phyloP scores from a whole-genome alignment of 2,797 vertebrate species.

The Limnodromus scolopaceus region DNA sequence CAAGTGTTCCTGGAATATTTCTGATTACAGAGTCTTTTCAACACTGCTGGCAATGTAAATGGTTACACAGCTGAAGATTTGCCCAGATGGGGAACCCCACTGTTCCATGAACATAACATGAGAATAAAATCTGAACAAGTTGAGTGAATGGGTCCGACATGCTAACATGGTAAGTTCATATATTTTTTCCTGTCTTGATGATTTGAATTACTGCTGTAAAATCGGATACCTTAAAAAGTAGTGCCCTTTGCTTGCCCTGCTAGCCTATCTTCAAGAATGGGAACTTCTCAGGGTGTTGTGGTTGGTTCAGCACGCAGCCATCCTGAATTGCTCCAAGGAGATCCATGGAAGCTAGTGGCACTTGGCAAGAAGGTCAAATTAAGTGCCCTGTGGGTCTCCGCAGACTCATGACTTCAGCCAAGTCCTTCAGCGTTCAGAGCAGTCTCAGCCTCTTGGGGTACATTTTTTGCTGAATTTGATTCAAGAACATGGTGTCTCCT shows the following conservation, averaged over 20 bases:
- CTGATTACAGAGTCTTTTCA: conserved; percentile 10
- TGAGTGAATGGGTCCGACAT: background rate
- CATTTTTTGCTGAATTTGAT: background rate
- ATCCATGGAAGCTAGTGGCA: background rate
- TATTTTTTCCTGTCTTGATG: background rate
- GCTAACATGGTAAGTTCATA: background rate
- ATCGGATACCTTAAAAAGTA: background rate
- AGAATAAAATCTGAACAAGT: background rate
- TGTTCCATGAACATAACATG: background rate
- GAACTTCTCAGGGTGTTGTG: background rate
- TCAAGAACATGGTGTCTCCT: background rate
- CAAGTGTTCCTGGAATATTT: background rate
- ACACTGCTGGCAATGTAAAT: background rate
- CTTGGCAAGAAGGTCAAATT: background rate
- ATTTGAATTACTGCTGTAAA: background rate
- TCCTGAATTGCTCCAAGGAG: background rate
- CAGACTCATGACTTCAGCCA: background rate
- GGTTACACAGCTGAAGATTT: background rate
- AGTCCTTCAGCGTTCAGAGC: background rate
- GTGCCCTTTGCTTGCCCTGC: background rate
- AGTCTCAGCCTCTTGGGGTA: background rate
- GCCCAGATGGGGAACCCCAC: background rate
- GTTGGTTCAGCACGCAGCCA: background rate
- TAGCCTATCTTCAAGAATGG: background rate
- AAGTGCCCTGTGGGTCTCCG: background rate